Base-by-base conservation (phyloP, 2,113 vertebrate genomes). In the Campylomormyrus numenius region DNA sequence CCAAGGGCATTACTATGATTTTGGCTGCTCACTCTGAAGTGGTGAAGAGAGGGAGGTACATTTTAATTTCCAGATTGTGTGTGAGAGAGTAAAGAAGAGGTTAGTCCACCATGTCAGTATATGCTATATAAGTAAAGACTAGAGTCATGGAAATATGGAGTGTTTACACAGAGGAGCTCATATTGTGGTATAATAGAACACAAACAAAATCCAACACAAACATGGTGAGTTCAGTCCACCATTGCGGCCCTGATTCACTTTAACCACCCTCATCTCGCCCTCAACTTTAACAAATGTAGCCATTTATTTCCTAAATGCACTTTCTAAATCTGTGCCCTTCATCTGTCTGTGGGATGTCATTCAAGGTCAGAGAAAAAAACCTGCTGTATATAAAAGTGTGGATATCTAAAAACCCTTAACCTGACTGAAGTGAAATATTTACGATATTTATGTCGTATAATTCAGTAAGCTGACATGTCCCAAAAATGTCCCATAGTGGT, bases 31-130 rank as follows among this genome's bases (percentile, higher is more conserved):
- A 62, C 89, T 53, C 58, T 84, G 77, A 87, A 89, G 87, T 85
- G 83, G 45, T 83, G 46, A 66, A 56, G 50, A 15, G 88, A 56
- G 83, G 88, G 87, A 85, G 62, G 7, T 89, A 85, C n/a, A 19
- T 89, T 77, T 66, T 90, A 70, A 90, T 83, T 89, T 89, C 35
- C 85, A 91, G 66, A 8, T 88, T 52, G 53, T 85, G 6, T 21
- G 50, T 50, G n/a, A 35, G 46, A 31, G 4, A 77, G 90, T 27
- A 42, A 39, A 46, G 27, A 84, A 80, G 48, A 50, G 31, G 48
- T 48, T 80, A 89, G 24, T 50, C 45, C 70, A 52, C 48, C 9
- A n/a, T 31, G 7, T 74, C n/a, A 48, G 70, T 42, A 50, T 89
- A 52, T 46, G 46, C 56, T 58, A 45, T 88, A 45, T 66, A 46